A percentile compares a stretch with the other conserved stretches of the same genome.
Evolutionary conservation across 2,797 vertebrate genomes (phyloP).

Genomic region (Heterohyrax brucei): DNA sequence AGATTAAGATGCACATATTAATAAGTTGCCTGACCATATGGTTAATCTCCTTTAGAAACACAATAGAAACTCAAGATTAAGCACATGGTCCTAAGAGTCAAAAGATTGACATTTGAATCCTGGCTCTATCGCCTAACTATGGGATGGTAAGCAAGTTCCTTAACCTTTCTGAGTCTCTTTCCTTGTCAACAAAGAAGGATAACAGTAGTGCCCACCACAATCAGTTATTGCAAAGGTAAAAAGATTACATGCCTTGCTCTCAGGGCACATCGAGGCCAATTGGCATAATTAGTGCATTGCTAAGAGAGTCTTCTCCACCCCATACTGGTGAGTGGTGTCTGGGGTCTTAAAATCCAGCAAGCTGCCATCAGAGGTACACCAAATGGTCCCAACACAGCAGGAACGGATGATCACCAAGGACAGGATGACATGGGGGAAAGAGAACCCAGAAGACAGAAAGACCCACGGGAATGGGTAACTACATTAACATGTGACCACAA

Average conservation of each 20-base stretch:
- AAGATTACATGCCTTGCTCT: neutral
- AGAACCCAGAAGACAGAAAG: too few relatives aligned
- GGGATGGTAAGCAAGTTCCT: neutral
- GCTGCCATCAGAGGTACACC: too few relatives aligned
- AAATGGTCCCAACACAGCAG: too few relatives aligned
- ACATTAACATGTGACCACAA: too few relatives aligned
- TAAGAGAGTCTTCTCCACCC: too few relatives aligned
- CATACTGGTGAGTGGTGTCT: too few relatives aligned
- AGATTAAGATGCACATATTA: constrained; percentile 22
- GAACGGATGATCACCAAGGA: too few relatives aligned
- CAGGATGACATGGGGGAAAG: too few relatives aligned
- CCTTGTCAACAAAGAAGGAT: constrained; percentile 19
- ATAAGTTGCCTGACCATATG: neutral
- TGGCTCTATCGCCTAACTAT: neutral
- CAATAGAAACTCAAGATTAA: neutral
- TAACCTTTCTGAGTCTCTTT: neutral
- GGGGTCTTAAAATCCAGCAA: too few relatives aligned
- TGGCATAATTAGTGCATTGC: too few relatives aligned
- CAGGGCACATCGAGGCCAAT: too few relatives aligned
- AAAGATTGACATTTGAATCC: neutral
- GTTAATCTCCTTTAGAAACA: constrained; percentile 49
- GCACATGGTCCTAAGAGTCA: neutral
- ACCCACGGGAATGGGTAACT: too few relatives aligned
- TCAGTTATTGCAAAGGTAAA: neutral
- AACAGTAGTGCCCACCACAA: neutral